Evolutionary conservation across 2,888 invertebrate genomes (phyloP), one percentile per base, ranked within the genome.

Genomic region (Philaethria dido): DNA sequence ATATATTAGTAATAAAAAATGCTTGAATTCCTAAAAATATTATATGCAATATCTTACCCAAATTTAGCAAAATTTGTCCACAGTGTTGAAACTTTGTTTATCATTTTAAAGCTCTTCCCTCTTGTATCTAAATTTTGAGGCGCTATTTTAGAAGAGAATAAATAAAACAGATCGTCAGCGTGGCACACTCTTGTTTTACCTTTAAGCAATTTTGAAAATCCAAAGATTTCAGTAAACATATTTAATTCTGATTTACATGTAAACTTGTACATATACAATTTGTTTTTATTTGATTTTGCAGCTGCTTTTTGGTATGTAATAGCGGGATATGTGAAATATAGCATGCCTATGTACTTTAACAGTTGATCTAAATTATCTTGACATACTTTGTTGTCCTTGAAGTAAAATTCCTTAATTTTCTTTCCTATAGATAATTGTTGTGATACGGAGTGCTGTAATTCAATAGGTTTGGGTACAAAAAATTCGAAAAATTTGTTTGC

Each of bases 31-130:
- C n/a, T n/a, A n/a, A n/a, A 52, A 57, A 47, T 4, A 3, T 29
- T 42, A 16, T 20, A 14, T 50, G 33, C 25, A 47, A 39, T 13
- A 29, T 61, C 82, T 81, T 73, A 89, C 88, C 88, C 87, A 62
- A 73, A 81, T 77, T 87, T 88, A 0, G 87, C 88, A 59, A 88
- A 89, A 67, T 89, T 87, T 0, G 88, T 87, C 87, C 86, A 89
- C 14, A 89, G 73, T 14, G 71, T 84, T 0, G 82, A 83, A 0
- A 85, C 73, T 55, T 71, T 80, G 0, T 86, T 75, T 13, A 89
- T 81, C 68, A 83, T 72, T 62, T 80, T 73, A 52, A 80, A 84
- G 4, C 75, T 74, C 0, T 78, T 75, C 0, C 85, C 80, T 9
- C 75, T 71, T 33, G 71, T 74, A 20, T 78, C 72, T 2, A 83